phyloP scores from a whole-genome alignment of 2,113 vertebrate genomes.

The Barbus barbus region DNA sequence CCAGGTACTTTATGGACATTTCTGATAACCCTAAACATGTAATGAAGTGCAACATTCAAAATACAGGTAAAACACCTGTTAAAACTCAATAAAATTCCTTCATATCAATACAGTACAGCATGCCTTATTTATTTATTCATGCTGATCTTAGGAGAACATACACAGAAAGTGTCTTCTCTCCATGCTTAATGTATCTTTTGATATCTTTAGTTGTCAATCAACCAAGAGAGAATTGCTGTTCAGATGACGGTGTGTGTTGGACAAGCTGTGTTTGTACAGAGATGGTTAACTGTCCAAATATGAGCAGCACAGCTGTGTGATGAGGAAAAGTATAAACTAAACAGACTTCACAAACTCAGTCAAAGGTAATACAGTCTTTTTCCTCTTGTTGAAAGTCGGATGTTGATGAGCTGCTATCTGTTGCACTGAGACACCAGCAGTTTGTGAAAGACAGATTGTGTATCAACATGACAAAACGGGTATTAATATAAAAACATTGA shows the following conservation, averaged over 20 bases:
- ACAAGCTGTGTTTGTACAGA: slow-evolving; percentile 44
- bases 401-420: slow-evolving; percentile 20
- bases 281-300: slow-evolving; percentile 32
- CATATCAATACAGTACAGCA: too few species aligned
- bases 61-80: too few species aligned
- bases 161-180: too few species aligned
- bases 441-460: slow-evolving; percentile 26
- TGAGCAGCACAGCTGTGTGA: not conserved
- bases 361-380: not conserved
- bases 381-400: not conserved
- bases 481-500: slow-evolving; percentile 41
- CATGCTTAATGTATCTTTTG: too few species aligned
- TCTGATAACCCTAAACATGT: too few species aligned
- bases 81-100: too few species aligned
- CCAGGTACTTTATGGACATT: too few species aligned
- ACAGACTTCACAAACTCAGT: not conserved
- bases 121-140: too few species aligned
- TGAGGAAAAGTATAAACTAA: not conserved
- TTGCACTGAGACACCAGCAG: slow-evolving; percentile 8
- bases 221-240: not conserved
- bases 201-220: not conserved
- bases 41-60: too few species aligned
- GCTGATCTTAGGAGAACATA: too few species aligned
- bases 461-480: slow-evolving; percentile 35
- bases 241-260: slow-evolving; percentile 37